These are phyloP conservation scores for Solea senegalensis DNA, from an alignment of 2,113 vertebrate species.

Conservation along the genomic window DNA sequence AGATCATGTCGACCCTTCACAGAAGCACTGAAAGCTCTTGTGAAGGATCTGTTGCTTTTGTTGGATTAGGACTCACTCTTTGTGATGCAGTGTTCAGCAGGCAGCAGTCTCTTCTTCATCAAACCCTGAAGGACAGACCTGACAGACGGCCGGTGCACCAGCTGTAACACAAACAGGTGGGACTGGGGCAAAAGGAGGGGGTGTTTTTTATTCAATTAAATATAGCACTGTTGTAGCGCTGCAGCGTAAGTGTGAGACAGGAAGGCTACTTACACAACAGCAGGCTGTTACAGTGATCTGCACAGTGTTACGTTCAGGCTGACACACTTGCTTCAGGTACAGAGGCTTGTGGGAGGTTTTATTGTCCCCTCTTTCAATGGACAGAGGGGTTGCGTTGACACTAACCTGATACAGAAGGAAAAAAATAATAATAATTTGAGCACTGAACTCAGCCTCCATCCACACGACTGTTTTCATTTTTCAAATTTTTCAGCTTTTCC, in stretches of 20 bases:
- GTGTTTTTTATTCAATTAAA: background rate
- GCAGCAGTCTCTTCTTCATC: conserved; percentile 95
- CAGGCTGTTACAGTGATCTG: conserved; percentile 97
- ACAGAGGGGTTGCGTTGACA: conserved; percentile 92
- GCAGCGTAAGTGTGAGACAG: background rate
- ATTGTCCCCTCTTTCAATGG: conserved; percentile 94
- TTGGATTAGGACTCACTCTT: conserved; percentile 86
- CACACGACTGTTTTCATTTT: too few species aligned
- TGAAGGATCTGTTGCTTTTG: background rate
- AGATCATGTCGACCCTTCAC: background rate
- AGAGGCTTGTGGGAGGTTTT: conserved; percentile 97
- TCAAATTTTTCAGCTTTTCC: too few species aligned
- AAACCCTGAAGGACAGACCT: conserved; percentile 94
- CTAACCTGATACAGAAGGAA: conserved; percentile 77
- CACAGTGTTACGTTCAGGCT: conserved; percentile 94
- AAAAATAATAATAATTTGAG: too few species aligned
- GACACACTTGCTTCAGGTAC: conserved; percentile 95
- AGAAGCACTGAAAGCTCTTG: too few species aligned
- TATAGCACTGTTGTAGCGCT: background rate
- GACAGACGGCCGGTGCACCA: conserved; percentile 93
- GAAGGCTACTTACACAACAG: conserved; percentile 88
- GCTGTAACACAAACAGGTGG: conserved; percentile 95
- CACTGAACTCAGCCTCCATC: too few species aligned
- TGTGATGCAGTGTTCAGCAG: conserved; percentile 94
- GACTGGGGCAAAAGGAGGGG: conserved; percentile 79